Base-by-base conservation (phyloP, 2,888 invertebrate genomes). In the Luperina testacea region DNA sequence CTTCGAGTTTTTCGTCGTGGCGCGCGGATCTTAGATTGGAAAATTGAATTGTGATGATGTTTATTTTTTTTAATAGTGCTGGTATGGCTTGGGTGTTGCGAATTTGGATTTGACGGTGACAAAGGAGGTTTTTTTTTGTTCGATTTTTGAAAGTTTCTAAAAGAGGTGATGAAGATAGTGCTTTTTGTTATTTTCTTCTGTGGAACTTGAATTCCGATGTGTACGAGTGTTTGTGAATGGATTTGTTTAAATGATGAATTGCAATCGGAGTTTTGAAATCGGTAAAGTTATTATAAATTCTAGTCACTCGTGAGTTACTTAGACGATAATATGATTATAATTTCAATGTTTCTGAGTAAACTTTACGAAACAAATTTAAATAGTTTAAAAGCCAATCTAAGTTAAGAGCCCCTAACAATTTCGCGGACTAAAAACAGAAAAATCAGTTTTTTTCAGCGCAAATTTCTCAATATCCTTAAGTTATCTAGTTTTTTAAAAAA, bases 101-200 rank as follows among this genome's bases (percentile, higher is more conserved):
- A 85, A 87, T 80, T 87, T 87, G 72, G n/a, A 81, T 69, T 73
- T 51, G 70, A 72, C 72, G 59, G 74, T 81, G 86, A 77, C 88
- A 88, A 87, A 81, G 74, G 57, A 42, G 20, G 38, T 13, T 67
- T 76, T 81, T 81, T 75, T 77, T 80, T 76, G 64, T 81, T 87
- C 72, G 65, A 65, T 69, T 59, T 80, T 76, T 80, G 67, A 87
- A 84, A 77, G 87, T 78, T 13, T 72, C 45, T 32, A 38, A 59
- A 64, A 69, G 63, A 70, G 38, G 70, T 32, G 32, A 32, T 32
- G 32, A 32, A 32, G 32, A 84, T 72, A 45, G 69, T 73, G 51
- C 17, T 65, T 87, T 84, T 84, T 81, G 48, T 71, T 59, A 65
- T 64, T 76, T 73, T 84, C 24, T 70, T 67, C 53, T 67, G 57